Base-by-base conservation (phyloP, 1,140 invertebrate species). In the Drosophila grimshawi region DNA sequence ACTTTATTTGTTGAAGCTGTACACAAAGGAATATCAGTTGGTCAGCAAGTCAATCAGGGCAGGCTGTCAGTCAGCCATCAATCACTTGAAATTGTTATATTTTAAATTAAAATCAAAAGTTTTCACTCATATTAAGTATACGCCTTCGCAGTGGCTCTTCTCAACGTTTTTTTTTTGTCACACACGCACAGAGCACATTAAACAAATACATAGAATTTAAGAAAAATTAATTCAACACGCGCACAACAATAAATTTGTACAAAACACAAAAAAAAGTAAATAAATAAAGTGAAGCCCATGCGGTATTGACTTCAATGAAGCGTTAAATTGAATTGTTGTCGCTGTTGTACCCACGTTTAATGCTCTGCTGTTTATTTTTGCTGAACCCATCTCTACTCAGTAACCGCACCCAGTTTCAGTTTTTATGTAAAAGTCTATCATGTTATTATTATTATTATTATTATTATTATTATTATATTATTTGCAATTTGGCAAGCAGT, bases 291-390 rank as follows among this genome's bases (percentile, higher is more conserved):
- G 37, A 65, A 72, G 51, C 46, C 51, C 67, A 65, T 35, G 30
- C 55, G 32, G 55, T 43, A 27, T 55, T 52, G 64, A 63, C 65
- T 66, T 63, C 83, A 80, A 66, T 86, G 85, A 81, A 86, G 76
- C 83, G 80, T 80, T 88, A 86, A 86, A 86, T 89, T 86, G 85
- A 86, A 86, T 86, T 86, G 83, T 86, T 88, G 82, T 86, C 83
- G 70, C 70, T 72, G 59, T 46, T 69, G 66, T 75, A 70, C 74
- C 79, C 82, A 56, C 76, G 79, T 57, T 70, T 63, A 86, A 81
- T 79, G 76, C 62, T 57, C 52, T 35, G 43, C 63, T 33, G 37
- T 52, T 48, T 41, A 4, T 60, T 2, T 37, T 43, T 43, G 11
- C 10, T 32, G 10, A 49, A n/a, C 39, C 43, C 43, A 7, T 45